These are phyloP conservation scores for Dendroctonus valens DNA, from an alignment of 1,140 invertebrate genomes.

Conservation along the genomic window DNA sequence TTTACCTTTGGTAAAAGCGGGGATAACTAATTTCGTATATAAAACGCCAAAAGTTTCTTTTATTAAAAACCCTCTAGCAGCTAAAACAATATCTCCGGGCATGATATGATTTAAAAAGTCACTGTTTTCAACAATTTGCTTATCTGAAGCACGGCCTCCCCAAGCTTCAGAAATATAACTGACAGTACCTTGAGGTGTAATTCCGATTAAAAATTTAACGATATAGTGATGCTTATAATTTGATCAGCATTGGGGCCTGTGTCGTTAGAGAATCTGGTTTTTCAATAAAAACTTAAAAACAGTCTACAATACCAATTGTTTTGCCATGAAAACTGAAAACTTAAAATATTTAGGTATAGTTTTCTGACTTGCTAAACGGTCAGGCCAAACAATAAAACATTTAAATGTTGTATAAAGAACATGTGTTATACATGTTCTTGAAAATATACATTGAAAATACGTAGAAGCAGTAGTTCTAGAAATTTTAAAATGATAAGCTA, in stretches of 20 bases:
- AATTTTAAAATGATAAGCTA: too few relatives aligned
- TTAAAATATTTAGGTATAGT: too few relatives aligned
- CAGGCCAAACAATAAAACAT: too few relatives aligned
- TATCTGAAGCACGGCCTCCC: constrained; percentile 30
- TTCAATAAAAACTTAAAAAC: constrained; percentile 33
- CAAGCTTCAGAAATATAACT: constrained; percentile 33
- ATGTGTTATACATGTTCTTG: too few relatives aligned
- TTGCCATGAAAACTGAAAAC: too few relatives aligned
- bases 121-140: constrained; percentile 23
- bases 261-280: constrained; percentile 18
- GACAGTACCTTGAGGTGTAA: constrained; percentile 31
- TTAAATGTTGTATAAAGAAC: too few relatives aligned
- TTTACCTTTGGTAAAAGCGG: too few relatives aligned
- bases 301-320: constrained; percentile 28
- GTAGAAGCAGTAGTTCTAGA: too few relatives aligned
- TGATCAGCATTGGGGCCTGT: constrained; percentile 32
- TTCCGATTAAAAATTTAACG: constrained; percentile 38
- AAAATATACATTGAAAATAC: too few relatives aligned
- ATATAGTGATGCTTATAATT: constrained; percentile 35
- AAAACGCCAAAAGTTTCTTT: constrained; percentile 16
- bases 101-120: constrained; percentile 28
- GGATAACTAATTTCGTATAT: too few relatives aligned
- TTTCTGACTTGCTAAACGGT: too few relatives aligned
- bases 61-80: constrained; percentile 35
- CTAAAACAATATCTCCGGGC: too few relatives aligned